These are phyloP conservation scores for Caenorhabditis japonica DNA, from an alignment of 2,888 invertebrate species.

Conservation along the genomic window DNA sequence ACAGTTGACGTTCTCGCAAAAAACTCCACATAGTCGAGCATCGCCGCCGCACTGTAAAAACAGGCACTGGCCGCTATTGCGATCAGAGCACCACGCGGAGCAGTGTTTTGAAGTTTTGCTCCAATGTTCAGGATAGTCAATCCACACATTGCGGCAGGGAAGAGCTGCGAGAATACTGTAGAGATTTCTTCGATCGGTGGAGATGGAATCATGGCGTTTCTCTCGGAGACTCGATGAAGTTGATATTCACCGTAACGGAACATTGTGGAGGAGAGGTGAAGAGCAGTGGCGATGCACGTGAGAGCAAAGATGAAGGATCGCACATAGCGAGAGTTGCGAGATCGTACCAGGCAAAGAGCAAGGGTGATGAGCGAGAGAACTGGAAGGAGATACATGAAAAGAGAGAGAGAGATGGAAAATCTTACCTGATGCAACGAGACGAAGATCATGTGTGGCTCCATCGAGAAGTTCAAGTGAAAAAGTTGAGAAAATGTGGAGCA, in stretches of 20 bases:
- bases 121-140: slow-evolving; percentile 43
- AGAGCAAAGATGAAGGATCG: slow-evolving; percentile 47
- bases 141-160: slow-evolving; percentile 48
- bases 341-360: slow-evolving; percentile 29
- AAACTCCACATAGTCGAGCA: slow-evolving; percentile 45
- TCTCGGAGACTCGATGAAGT: slow-evolving; percentile 32
- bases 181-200: slow-evolving; percentile 29
- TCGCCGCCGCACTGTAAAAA: slow-evolving; percentile 38
- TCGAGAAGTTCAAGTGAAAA: slow-evolving; percentile 36
- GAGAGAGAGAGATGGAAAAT: neutral
- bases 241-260: slow-evolving; percentile 51
- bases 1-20: slow-evolving; percentile 29
- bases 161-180: slow-evolving; percentile 39
- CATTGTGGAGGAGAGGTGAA: slow-evolving; percentile 46
- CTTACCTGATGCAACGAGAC: slow-evolving; percentile 40
- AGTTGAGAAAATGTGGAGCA: slow-evolving; percentile 44
- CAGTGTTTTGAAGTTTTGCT: slow-evolving; percentile 45
- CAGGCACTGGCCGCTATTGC: slow-evolving; percentile 32
- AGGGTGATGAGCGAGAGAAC: slow-evolving; percentile 45
- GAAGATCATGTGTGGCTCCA: slow-evolving; percentile 48
- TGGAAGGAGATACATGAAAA: slow-evolving; percentile 7
- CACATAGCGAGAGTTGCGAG: slow-evolving; percentile 21
- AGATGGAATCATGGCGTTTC: slow-evolving; percentile 41
- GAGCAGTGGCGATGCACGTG: slow-evolving; percentile 40
- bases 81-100: slow-evolving; percentile 43